phyloP scores from a whole-genome alignment of 2,888 invertebrate species.

The Drosophila peninsularis region DNA sequence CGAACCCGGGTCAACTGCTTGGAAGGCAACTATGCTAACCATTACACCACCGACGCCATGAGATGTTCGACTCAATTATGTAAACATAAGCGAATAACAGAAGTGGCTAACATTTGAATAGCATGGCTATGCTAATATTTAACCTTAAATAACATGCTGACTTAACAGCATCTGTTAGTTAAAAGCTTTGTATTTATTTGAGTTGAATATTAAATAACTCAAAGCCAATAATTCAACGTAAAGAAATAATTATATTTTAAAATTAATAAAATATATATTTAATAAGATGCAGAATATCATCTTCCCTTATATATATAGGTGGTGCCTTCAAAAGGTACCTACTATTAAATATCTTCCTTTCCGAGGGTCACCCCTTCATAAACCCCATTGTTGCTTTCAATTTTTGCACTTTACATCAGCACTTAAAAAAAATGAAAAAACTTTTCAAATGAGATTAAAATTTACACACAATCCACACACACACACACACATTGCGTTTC shows the following conservation, averaged over 20 bases:
- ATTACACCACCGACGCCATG: slow-evolving; percentile 83
- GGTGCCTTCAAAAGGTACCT: slow-evolving; percentile 5
- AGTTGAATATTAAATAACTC: neutral
- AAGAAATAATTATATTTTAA: neutral
- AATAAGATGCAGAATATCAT: neutral
- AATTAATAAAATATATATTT: neutral
- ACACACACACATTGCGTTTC: slow-evolving; percentile 13
- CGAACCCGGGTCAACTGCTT: slow-evolving; percentile 84
- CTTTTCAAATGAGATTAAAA: slow-evolving; percentile 79
- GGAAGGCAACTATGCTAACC: slow-evolving; percentile 84
- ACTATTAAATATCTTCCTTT: slow-evolving; percentile 5
- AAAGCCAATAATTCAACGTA: neutral
- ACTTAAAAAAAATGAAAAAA: slow-evolving; percentile 39
- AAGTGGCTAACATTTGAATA: neutral
- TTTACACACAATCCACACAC: slow-evolving; percentile 45
- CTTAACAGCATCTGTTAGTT: slow-evolving; percentile 7
- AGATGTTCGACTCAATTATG: accelerated
- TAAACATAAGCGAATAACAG: slow-evolving; percentile 4
- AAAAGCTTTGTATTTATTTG: neutral
- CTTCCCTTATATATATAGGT: neutral
- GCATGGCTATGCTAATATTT: neutral
- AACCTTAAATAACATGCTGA: slow-evolving; percentile 11
- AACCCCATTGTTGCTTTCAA: slow-evolving; percentile 64
- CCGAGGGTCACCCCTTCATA: slow-evolving; percentile 41
- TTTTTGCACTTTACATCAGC: slow-evolving; percentile 65